phyloP scores from a whole-genome alignment of 2,113 vertebrate genomes.

The Pseudopipra pipra region DNA sequence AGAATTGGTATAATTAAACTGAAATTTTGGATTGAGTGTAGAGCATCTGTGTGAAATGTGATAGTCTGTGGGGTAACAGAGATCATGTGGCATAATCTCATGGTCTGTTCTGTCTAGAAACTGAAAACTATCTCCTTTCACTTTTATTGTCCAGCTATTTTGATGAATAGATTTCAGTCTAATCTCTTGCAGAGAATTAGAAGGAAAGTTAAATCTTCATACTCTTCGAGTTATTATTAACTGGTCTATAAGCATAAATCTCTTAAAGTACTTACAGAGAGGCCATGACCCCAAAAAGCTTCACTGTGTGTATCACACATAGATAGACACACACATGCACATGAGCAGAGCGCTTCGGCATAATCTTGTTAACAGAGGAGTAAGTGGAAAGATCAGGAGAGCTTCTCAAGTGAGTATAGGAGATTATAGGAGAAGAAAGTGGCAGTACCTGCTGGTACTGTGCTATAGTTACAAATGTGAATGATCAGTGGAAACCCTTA shows the following conservation, averaged over 20 bases:
- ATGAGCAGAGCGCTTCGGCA: fast-evolving
- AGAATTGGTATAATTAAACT: neutral
- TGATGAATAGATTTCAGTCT: neutral
- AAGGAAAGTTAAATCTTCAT: neutral
- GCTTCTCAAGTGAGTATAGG: neutral
- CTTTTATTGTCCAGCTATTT: neutral
- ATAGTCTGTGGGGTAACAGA: neutral
- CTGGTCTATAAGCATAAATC: neutral
- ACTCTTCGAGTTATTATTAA: neutral
- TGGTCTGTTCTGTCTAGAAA: neutral
- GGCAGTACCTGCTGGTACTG: neutral
- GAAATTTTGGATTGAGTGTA: neutral
- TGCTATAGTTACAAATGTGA: neutral
- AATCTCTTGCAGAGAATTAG: neutral
- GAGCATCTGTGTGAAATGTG: neutral
- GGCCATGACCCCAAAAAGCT: neutral
- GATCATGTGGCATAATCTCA: fast-evolving
- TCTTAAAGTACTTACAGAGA: neutral
- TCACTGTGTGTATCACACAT: neutral
- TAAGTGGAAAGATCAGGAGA: neutral
- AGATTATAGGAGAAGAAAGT: neutral
- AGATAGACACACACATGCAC: neutral
- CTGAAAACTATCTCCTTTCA: neutral
- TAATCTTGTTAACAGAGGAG: neutral
- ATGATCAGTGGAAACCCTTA: neutral